Evolutionary conservation across 1,140 invertebrate species (phyloP).

Genomic region (Campoletis sonorensis): DNA sequence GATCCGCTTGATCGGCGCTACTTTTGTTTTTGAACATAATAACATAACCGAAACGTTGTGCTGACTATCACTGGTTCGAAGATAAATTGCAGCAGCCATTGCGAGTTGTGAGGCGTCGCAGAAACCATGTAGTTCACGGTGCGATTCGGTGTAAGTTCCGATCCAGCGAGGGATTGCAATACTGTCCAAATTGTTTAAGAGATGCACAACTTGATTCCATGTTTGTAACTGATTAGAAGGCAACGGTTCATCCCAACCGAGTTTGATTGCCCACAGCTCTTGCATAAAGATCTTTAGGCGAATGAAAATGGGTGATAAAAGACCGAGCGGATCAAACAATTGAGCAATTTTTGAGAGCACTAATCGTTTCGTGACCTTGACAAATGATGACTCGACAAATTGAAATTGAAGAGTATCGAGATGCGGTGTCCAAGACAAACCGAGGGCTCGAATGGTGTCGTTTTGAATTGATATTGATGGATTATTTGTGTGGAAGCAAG

Average conservation of each 20-base stretch:
- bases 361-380: constrained; percentile 57
- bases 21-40: constrained; percentile 67
- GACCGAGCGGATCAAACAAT: constrained; percentile 65
- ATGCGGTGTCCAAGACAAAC: background rate
- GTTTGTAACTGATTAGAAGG: constrained; percentile 29
- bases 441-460: background rate
- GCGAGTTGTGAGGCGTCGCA: constrained; percentile 62
- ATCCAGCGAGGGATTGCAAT: constrained; percentile 29
- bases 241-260: constrained; percentile 51
- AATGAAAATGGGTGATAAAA: constrained; percentile 63
- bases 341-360: constrained; percentile 62
- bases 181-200: too few species aligned
- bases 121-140: constrained; percentile 62
- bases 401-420: background rate
- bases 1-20: constrained; percentile 68
- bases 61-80: constrained; percentile 50
- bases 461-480: background rate
- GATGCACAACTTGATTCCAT: constrained; percentile 43
- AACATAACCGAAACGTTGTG: constrained; percentile 53
- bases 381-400: background rate
- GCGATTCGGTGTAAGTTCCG: background rate
- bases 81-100: constrained; percentile 63
- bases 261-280: constrained; percentile 49
- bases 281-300: constrained; percentile 53
- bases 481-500: background rate